Evolutionary conservation across 2,888 invertebrate genomes (phyloP).

Genomic region (Xestoiulus laeticollis): DNA sequence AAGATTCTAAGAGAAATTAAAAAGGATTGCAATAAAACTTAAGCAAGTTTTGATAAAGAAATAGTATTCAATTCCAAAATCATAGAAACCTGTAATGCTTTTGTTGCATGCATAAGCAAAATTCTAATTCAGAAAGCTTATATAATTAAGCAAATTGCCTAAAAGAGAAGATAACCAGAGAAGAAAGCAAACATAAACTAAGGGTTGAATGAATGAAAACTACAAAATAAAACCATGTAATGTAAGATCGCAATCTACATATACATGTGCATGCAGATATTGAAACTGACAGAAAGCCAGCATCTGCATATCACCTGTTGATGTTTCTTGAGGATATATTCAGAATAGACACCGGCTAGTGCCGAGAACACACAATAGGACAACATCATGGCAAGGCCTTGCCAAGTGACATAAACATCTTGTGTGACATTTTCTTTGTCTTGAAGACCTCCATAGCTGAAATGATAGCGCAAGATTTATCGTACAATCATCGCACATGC

Average conservation of each 20-base stretch:
- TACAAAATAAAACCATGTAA: not conserved
- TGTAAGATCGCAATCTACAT: not conserved
- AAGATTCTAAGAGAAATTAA: not conserved
- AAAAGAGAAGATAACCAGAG: too few species aligned
- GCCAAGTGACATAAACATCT: conserved; percentile 53
- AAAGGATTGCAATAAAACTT: too few species aligned
- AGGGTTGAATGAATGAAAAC: too few species aligned
- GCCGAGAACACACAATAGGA: conserved; percentile 51
- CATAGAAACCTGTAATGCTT: too few species aligned
- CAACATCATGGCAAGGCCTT: conserved; percentile 51
- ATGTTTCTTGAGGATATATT: conserved; percentile 52
- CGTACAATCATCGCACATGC: not conserved
- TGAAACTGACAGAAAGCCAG: not conserved
- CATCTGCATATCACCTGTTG: conserved; percentile 45
- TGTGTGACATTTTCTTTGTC: conserved; percentile 42
- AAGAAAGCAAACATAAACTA: too few species aligned
- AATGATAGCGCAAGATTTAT: not conserved
- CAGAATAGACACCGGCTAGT: conserved; percentile 53
- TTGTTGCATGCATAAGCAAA: too few species aligned
- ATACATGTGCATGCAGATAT: too few species aligned
- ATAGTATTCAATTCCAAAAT: too few species aligned
- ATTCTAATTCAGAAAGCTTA: too few species aligned
- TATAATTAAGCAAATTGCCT: too few species aligned
- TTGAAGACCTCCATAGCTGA: conserved; percentile 51
- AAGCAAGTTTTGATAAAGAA: too few species aligned